Percentiles rank a stretch among this genome's conserved stretches.
Conservation (phyloP, 2,888 invertebrate species). For the Dynastes hyllus region DNA sequence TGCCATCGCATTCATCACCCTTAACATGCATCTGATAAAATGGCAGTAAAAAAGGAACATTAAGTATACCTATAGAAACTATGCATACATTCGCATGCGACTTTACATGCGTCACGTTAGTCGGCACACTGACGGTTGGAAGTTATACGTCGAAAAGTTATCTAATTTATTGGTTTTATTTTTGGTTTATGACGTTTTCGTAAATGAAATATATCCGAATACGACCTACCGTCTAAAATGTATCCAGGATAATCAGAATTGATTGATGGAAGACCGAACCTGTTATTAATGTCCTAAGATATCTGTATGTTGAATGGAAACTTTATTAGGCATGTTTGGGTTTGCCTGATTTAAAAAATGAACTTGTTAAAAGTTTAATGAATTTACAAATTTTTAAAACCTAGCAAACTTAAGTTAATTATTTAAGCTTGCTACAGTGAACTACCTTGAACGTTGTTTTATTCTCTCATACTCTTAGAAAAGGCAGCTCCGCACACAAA, state of each 20-base stretch:
- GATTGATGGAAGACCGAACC: neutral
- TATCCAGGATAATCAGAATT: neutral
- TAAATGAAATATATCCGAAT: conserved; percentile 4
- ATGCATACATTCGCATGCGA: conserved; percentile 27
- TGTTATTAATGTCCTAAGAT: neutral
- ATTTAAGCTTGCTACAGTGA: too few relatives aligned
- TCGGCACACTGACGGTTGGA: neutral
- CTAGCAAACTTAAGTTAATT: too few relatives aligned
- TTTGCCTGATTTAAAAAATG: neutral
- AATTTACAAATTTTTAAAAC: too few relatives aligned
- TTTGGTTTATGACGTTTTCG: conserved; percentile 14
- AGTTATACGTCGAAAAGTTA: conserved; percentile 12
- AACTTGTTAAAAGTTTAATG: too few relatives aligned
- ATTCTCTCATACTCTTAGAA: too few relatives aligned
- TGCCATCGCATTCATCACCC: conserved; percentile 30
- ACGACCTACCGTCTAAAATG: neutral
- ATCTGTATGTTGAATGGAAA: neutral
- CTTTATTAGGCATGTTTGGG: neutral
- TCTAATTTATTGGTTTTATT: conserved; percentile 26
- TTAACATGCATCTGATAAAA: conserved; percentile 31
- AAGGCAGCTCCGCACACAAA: too few relatives aligned
- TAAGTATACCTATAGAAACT: conserved; percentile 8
- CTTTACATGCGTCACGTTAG: conserved; percentile 41
- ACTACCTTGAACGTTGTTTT: too few relatives aligned
- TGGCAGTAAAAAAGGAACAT: conserved; percentile 31